Evolutionary conservation across 2,888 invertebrate genomes (phyloP).

Genomic region (Amblyjoppa proteus): DNA sequence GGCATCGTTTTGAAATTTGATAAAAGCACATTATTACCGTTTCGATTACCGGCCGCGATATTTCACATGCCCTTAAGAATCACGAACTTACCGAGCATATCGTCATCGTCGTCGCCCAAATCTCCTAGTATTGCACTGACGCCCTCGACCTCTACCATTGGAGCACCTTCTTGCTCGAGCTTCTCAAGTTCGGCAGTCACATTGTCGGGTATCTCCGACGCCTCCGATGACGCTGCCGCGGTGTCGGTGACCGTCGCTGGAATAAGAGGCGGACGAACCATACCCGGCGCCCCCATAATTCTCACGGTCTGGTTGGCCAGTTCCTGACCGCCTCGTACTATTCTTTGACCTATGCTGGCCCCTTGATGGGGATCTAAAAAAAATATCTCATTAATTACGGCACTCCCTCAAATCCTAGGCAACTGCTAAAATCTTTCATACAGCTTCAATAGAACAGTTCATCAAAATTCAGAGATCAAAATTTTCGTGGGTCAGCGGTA

Average conservation of each 20-base stretch:
- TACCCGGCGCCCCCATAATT: constrained; percentile 77
- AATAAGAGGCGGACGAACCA: constrained; percentile 79
- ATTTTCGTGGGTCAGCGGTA: no score
- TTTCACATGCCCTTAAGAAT: constrained; percentile 2
- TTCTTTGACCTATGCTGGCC: constrained; percentile 78
- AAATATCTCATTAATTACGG: not conserved
- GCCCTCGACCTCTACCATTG: constrained; percentile 87
- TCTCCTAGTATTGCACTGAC: constrained; percentile 94
- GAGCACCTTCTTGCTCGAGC: constrained; percentile 89
- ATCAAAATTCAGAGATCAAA: no score
- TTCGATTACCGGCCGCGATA: no score
- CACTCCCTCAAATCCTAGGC: not conserved
- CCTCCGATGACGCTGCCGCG: constrained; percentile 80
- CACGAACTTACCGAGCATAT: constrained; percentile 87
- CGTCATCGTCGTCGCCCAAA: constrained; percentile 94
- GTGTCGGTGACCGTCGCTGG: constrained; percentile 78
- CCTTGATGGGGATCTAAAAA: constrained; percentile 79
- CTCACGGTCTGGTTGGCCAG: constrained; percentile 79
- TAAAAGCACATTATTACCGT: not conserved
- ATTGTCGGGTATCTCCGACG: constrained; percentile 89
- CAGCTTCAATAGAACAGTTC: no score
- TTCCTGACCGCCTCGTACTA: constrained; percentile 79
- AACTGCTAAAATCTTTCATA: not conserved
- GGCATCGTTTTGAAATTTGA: not conserved
- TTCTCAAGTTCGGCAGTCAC: constrained; percentile 90